Evolutionary conservation across 2,888 invertebrate genomes (phyloP), one percentile per base, ranked within the genome.

Genomic region (Hydroisotoma schaefferi): DNA sequence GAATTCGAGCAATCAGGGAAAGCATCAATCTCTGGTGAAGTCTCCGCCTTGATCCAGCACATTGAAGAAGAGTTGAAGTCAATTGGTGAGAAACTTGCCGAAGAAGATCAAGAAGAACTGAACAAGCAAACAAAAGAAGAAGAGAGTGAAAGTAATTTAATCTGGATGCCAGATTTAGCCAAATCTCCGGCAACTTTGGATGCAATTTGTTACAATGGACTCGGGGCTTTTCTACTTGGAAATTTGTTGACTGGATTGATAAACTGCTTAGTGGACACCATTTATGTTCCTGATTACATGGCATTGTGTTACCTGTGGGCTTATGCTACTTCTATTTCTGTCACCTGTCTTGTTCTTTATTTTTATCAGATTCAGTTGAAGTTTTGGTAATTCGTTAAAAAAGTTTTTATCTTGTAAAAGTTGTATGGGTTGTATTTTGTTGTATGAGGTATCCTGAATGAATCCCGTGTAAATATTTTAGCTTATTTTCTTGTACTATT

Each of bases 181-280:
- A 55, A 59, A 56, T 55, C 69, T 18, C 83, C 87, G 49, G 74
- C 81, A 38, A 80, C 89, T 63, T 80, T 87, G 54, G 82, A 84
- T 69, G 84, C 86, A 20, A 81, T 93, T 27, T 92, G 90, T 77
- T 84, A 82, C 65, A 92, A 91, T 78, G 91, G 90, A 1, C 78
- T 95, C 28, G 75, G 83, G n/a, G 90, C 87, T 76, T 97, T 97
- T 76, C 78, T 97, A 55, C 67, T 87, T 15, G 85, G 87, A 1
- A 97, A 97, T 80, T 68, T 94, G 28, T 75, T 88, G 18, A 97
- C 95, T 0, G 95, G 95, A 10, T 74, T 84, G 2, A 80, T 93
- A 4, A 95, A 95, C 79, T 79, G 91, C 74, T 77, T 79, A 12
- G 77, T 88, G 15, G 79, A 81, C 64, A 89, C 94, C 2, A 76